phyloP scores from a whole-genome alignment of 2,888 invertebrate genomes.

The Keiferia lycopersicella region DNA sequence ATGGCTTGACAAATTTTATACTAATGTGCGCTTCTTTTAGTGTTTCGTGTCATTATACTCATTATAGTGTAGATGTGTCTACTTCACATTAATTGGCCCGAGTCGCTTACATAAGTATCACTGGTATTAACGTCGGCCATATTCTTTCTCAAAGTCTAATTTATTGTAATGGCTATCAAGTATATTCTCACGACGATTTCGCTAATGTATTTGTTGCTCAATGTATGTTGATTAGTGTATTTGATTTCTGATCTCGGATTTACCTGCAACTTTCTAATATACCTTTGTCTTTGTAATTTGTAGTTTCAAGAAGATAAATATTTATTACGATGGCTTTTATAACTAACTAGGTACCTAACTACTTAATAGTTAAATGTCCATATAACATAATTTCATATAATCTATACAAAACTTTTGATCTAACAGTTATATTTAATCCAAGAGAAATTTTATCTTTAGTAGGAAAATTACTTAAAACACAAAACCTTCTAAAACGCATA shows the following conservation, averaged over 20 bases:
- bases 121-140: constrained; percentile 19
- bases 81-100: constrained; percentile 43
- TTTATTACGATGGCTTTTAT: no score
- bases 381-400: no score
- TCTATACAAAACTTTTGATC: no score
- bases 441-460: no score
- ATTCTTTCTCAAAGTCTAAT: constrained; percentile 29
- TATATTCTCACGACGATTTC: constrained; percentile 27
- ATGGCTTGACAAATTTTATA: constrained; percentile 26
- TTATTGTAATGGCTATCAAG: constrained; percentile 27
- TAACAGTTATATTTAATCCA: no score
- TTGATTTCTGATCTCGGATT: neutral
- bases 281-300: neutral
- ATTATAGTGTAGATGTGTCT: constrained; percentile 36
- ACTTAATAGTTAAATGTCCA: no score
- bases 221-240: constrained; percentile 13
- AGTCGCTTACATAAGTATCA: constrained; percentile 11
- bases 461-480: no score
- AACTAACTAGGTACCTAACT: no score
- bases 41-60: constrained; percentile 35
- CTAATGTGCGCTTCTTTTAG: constrained; percentile 25
- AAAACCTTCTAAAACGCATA: neutral
- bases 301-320: neutral
- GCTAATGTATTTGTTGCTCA: constrained; percentile 23
- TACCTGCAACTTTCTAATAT: constrained; percentile 14